Evolutionary conservation across 2,113 vertebrate genomes (phyloP), one percentile per base, ranked within the genome.

Genomic region (Sturnira hondurensis): DNA sequence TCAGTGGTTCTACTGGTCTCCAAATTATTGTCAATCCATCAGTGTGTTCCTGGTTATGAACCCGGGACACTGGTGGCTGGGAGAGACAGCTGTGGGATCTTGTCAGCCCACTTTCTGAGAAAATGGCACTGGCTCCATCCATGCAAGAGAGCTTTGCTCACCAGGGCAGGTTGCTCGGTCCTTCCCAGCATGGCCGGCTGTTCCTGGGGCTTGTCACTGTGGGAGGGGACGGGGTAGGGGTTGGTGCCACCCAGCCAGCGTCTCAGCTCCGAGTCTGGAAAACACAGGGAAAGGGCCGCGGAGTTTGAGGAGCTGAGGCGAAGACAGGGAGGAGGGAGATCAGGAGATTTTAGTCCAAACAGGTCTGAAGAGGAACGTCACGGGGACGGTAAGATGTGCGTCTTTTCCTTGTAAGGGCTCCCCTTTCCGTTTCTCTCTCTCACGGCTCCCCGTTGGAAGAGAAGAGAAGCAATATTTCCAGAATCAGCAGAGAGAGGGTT

Each of bases 341-440:
- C 86, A 52, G n/a, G 26, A 80, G 31, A 52, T 19, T 89, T 83
- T 4, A 45, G 13, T 41, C 16, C 15, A 65, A 47, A 43, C 12
- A 4, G 71, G 22, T 78, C 67, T 28, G 58, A 56, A 92, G 85
- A 96, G 36, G 45, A 77, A 78, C 86, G 1, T 36, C 31, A 70
- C 83, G 54, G 45, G 38, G 43, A 43, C n/a, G 28, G 17, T 70
- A 7, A 70, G 71, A 70, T 81, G 43, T 67, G 13, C 28, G 22
- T 61, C 36, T 73, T 93, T 82, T 54, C 80, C 15, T n/a, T 17
- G 11, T 61, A 41, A 88, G 41, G 4, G 24, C 31, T 31, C 11
- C 33, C 28, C 7, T 11, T n/a, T 76, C 65, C 76, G 15, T 78
- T 83, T 95, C n/a, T 71, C 0, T 52, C 11, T 67, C 76, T 77